Evolutionary conservation across 2,888 invertebrate species (phyloP).

Genomic region (Microctonus hyperodae): DNA sequence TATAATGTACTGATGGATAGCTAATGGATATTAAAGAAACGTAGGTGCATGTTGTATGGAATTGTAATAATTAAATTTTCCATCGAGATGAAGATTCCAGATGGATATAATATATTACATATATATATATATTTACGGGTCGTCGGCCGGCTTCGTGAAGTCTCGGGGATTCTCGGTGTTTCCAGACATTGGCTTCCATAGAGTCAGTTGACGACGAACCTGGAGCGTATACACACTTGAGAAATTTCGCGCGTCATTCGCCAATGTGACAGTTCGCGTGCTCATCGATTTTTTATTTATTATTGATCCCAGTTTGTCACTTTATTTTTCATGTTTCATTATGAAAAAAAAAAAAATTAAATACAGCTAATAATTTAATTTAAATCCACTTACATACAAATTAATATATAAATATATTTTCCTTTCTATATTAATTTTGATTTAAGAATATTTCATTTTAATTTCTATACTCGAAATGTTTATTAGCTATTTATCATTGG

Average conservation of each 20-base stretch:
- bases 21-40: neutral
- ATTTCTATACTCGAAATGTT: too few relatives aligned
- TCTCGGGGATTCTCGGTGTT: slow-evolving; percentile 23
- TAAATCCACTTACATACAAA: too few relatives aligned
- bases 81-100: slow-evolving; percentile 30
- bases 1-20: neutral
- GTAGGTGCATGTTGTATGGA: neutral
- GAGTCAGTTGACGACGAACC: slow-evolving; percentile 59
- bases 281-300: neutral
- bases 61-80: slow-evolving; percentile 28
- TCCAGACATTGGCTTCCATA: slow-evolving; percentile 22
- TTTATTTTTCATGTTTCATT: neutral
- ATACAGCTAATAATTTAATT: too few relatives aligned
- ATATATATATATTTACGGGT: slow-evolving; percentile 26
- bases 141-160: slow-evolving; percentile 28
- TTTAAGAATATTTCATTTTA: too few relatives aligned
- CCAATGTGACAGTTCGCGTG: slow-evolving; percentile 24
- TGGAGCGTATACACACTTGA: slow-evolving; percentile 48
- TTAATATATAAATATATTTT: too few relatives aligned
- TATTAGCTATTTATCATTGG: too few relatives aligned
- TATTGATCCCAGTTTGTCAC: neutral
- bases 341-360: too few relatives aligned
- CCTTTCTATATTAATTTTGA: too few relatives aligned
- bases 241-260: slow-evolving; percentile 26
- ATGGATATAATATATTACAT: too few relatives aligned